These are phyloP conservation scores for Sander vitreus DNA, from an alignment of 2,113 vertebrate species.

Conservation along the genomic window DNA sequence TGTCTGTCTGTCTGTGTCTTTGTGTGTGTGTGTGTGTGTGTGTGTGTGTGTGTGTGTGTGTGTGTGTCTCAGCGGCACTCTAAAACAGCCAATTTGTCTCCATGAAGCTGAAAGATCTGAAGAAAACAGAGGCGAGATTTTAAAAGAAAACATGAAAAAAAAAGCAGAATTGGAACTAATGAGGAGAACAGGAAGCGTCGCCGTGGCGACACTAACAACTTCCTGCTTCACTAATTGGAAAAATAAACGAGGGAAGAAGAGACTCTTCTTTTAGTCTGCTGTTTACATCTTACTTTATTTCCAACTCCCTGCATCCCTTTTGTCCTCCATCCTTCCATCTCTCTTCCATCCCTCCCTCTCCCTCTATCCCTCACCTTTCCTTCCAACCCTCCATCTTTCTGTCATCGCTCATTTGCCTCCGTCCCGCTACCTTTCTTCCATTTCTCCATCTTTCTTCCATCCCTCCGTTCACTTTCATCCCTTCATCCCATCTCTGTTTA, in stretches of 20 bases:
- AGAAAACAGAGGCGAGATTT: constrained; percentile 36
- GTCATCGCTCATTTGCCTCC: neutral
- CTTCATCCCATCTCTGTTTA: neutral
- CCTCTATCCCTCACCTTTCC: neutral
- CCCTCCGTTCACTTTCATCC: too few relatives aligned
- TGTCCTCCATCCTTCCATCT: neutral
- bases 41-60: too few relatives aligned
- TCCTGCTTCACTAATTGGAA: constrained; percentile 75
- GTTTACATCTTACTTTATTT: too few relatives aligned
- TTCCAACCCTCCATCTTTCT: neutral
- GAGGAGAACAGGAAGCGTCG: constrained; percentile 61
- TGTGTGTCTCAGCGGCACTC: constrained; percentile 28
- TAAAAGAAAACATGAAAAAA: constrained; percentile 37
- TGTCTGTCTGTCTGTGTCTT: too few relatives aligned
- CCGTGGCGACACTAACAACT: constrained; percentile 59
- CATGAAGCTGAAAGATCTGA: constrained; percentile 74
- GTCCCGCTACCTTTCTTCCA: neutral
- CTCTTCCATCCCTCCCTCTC: neutral
- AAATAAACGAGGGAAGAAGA: constrained; percentile 51
- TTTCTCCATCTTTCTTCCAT: neutral
- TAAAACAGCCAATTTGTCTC: constrained; percentile 70
- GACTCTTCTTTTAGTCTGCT: neutral
- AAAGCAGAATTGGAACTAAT: constrained; percentile 60
- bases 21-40: too few relatives aligned
- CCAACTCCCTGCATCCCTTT: too few relatives aligned